These are phyloP conservation scores for Schrankia costaestrigalis DNA, from an alignment of 2,888 invertebrate species.

Conservation along the genomic window DNA sequence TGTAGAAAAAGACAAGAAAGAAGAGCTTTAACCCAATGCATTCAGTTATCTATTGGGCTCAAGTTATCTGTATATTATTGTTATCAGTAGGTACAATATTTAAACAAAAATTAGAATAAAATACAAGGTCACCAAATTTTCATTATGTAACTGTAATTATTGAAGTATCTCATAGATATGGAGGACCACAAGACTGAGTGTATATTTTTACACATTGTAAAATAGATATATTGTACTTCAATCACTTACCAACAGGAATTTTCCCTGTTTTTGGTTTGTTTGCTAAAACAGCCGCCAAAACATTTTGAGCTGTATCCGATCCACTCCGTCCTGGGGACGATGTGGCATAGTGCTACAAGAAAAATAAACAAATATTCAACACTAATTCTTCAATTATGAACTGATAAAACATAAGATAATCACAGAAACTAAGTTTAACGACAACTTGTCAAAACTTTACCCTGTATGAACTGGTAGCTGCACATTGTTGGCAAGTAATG, in stretches of 20 bases:
- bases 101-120: constrained; percentile 30
- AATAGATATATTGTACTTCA: background rate
- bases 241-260: constrained; percentile 72
- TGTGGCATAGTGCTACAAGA: constrained; percentile 60
- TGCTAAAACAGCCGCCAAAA: constrained; percentile 72
- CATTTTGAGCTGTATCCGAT: constrained; percentile 70
- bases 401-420: constrained; percentile 11
- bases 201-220: background rate
- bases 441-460: constrained; percentile 37
- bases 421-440: constrained; percentile 3
- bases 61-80: too few species aligned
- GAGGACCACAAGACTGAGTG: background rate
- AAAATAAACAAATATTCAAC: constrained; percentile 9
- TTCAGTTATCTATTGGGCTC: too few species aligned
- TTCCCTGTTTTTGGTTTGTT: constrained; percentile 75
- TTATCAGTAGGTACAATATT: too few species aligned
- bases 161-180: background rate
- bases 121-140: constrained; percentile 52
- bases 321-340: constrained; percentile 43
- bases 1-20: too few species aligned
- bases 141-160: constrained; percentile 42
- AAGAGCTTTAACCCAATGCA: too few species aligned
- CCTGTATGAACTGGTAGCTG: constrained; percentile 57
- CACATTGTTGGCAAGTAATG: constrained; percentile 58
- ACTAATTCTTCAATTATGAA: constrained; percentile 5